Evolutionary conservation across 1,140 invertebrate species (phyloP).

Genomic region (Drosophila kepulauana): DNA sequence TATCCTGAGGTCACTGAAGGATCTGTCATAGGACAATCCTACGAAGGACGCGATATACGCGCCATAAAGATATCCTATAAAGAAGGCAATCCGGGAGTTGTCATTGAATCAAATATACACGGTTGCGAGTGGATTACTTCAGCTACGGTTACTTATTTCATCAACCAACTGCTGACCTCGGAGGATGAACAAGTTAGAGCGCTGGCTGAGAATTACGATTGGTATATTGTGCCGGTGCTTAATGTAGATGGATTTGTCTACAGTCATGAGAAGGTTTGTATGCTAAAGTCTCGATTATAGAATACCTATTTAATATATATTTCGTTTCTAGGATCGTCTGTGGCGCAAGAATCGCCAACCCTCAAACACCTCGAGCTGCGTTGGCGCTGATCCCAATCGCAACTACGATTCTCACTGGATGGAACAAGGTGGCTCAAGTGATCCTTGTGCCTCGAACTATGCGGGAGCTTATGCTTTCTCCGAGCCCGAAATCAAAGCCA

Average conservation of each 20-base stretch:
- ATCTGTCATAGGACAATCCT: constrained; percentile 24
- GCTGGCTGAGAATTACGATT: constrained; percentile 86
- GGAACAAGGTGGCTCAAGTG: constrained; percentile 77
- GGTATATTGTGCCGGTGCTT: constrained; percentile 89
- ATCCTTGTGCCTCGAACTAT: constrained; percentile 89
- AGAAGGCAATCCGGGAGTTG: constrained; percentile 85
- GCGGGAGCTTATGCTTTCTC: constrained; percentile 91
- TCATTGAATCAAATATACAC: constrained; percentile 87
- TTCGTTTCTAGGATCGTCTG: constrained; percentile 80
- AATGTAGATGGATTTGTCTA: constrained; percentile 92
- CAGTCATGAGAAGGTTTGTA: constrained; percentile 84
- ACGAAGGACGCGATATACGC: background rate
- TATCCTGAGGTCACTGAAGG: constrained; percentile 66
- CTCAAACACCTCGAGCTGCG: constrained; percentile 81
- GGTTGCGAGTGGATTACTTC: constrained; percentile 87
- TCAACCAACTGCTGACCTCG: constrained; percentile 85
- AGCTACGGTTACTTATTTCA: constrained; percentile 86
- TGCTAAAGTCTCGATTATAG: background rate
- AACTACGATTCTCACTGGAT: constrained; percentile 90
- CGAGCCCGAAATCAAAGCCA: constrained; percentile 89
- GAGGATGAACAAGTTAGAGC: constrained; percentile 70
- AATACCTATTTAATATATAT: background rate
- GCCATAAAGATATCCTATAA: constrained; percentile 85
- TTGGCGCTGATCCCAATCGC: constrained; percentile 89
- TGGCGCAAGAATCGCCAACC: constrained; percentile 86